These are phyloP conservation scores for Aleiodes alternator DNA, from an alignment of 2,888 invertebrate genomes.

Conservation along the genomic window DNA sequence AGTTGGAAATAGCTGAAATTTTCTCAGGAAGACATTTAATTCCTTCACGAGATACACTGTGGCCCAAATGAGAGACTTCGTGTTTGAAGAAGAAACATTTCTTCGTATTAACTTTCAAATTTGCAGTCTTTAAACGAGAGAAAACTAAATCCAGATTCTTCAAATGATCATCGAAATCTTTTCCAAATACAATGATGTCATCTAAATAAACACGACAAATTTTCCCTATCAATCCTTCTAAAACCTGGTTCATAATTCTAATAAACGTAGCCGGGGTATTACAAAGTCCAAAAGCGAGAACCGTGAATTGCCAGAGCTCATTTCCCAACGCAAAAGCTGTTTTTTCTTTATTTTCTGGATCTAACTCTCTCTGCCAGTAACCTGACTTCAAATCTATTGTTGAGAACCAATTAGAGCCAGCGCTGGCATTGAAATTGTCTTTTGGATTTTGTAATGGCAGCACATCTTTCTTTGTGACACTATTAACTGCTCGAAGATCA, in stretches of 20 bases:
- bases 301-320: slow-evolving; percentile 40
- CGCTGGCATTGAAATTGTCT: not conserved
- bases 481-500: slow-evolving; percentile 35
- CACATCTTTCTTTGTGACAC: slow-evolving; percentile 35
- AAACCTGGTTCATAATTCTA: slow-evolving; percentile 1
- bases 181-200: slow-evolving; percentile 35
- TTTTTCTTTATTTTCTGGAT: slow-evolving; percentile 16
- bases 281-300: slow-evolving; percentile 36
- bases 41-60: not conserved
- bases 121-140: not conserved
- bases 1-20: not conserved
- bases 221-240: not conserved
- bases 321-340: slow-evolving; percentile 17
- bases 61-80: not conserved
- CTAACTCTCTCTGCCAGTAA: not conserved
- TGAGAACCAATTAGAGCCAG: slow-evolving; percentile 3
- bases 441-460: slow-evolving; percentile 30
- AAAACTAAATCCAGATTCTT: not conserved
- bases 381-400: not conserved
- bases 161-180: slow-evolving; percentile 1
- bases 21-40: not conserved
- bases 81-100: not conserved
- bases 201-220: slow-evolving; percentile 3
- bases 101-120: not conserved
- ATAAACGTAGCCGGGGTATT: slow-evolving; percentile 27